Conservation (phyloP, 1,140 invertebrate species). For the Dendroctonus valens region DNA sequence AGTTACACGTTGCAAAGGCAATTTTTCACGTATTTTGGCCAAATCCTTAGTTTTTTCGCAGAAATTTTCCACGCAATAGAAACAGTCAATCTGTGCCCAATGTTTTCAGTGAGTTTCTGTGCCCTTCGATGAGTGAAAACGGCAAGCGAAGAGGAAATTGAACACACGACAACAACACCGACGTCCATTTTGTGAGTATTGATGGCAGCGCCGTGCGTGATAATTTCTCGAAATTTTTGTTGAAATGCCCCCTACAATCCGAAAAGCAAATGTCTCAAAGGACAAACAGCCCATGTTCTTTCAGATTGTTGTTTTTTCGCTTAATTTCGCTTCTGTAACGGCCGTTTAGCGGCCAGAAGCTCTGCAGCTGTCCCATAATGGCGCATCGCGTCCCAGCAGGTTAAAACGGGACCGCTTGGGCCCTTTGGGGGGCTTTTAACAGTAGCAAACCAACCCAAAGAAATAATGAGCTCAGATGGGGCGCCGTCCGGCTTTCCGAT, state of each 20-base stretch:
- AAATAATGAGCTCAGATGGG: too few species aligned
- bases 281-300: not conserved
- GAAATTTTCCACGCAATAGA: not conserved
- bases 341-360: too few species aligned
- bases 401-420: too few species aligned
- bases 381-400: too few species aligned
- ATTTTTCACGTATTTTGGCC: slow-evolving; percentile 2
- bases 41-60: not conserved
- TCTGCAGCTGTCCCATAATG: slow-evolving; percentile 14
- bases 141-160: slow-evolving; percentile 7
- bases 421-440: too few species aligned
- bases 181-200: slow-evolving; percentile 54
- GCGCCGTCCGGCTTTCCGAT: too few species aligned
- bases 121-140: slow-evolving; percentile 2
- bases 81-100: not conserved
- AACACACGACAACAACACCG: not conserved
- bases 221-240: slow-evolving; percentile 68
- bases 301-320: too few species aligned
- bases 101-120: not conserved
- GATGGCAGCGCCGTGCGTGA: slow-evolving; percentile 70
- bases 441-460: too few species aligned
- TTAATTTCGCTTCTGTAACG: too few species aligned
- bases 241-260: slow-evolving; percentile 63
- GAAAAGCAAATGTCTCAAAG: slow-evolving; percentile 17
- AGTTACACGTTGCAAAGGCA: slow-evolving; percentile 50